A percentile compares a stretch with the other conserved stretches of the same genome.
phyloP scores from a whole-genome alignment of 2,113 vertebrate genomes.

The Oenanthe oenanthe region DNA sequence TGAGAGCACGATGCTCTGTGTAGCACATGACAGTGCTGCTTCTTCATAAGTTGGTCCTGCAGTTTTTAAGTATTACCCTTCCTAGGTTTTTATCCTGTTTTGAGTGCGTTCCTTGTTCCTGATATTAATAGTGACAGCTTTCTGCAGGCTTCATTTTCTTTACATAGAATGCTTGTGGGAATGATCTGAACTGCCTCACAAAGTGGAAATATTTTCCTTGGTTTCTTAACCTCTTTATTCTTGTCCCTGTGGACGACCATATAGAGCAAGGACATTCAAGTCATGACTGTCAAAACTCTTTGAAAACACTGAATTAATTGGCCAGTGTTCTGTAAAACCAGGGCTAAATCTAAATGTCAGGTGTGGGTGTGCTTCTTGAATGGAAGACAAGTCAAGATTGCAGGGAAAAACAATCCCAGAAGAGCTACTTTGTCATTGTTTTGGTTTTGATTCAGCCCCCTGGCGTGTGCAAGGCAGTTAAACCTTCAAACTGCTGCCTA shows the following conservation, averaged over 20 bases:
- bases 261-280: background rate
- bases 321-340: background rate
- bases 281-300: background rate
- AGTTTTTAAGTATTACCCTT: fast-evolving
- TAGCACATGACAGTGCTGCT: fast-evolving
- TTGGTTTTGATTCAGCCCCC: background rate
- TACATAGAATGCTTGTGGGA: fast-evolving
- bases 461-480: background rate
- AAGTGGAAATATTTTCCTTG: background rate
- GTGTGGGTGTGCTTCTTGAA: background rate
- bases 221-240: background rate
- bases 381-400: background rate
- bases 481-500: background rate
- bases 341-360: background rate
- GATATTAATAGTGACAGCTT: fast-evolving
- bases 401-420: background rate
- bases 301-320: background rate
- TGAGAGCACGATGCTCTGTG: fast-evolving
- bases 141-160: background rate
- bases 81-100: background rate
- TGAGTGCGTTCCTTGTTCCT: fast-evolving
- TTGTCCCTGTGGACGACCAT: background rate
- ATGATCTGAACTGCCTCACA: background rate
- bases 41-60: fast-evolving
- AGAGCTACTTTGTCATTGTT: background rate